Evolutionary conservation across 2,888 invertebrate species (phyloP), one percentile per base, ranked within the genome.

Genomic region (Ornithoptera priamus): DNA sequence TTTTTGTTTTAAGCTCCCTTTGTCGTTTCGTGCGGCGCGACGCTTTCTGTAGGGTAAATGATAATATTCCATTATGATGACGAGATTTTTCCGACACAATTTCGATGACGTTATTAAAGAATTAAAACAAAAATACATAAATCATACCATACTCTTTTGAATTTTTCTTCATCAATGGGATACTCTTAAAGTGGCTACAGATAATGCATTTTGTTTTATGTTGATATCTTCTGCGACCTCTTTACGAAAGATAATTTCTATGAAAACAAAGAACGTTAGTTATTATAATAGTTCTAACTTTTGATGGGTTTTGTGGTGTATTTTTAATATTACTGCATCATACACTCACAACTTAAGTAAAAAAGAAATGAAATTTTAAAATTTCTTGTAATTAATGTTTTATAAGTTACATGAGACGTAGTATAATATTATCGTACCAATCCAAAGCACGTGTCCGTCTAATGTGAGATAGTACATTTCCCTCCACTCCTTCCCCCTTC

Each of bases 1-100:
- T 81, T 85, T 88, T 89, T 87, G 86, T 88, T 90, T 87, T 85
- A 85, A 80, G 74, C 80, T 82, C 84, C 82, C 80, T 87, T 84
- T 84, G 83, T 81, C 75, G 77, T 76, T 78, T 74, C 59, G 68
- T 73, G 74, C 77, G 78, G 81, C 77, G 78, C 78, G 71, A 72
- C 78, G 80, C 74, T 68, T 73, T 74, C 77, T 75, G 79, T 78
- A 79, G 81, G 80, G 81, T 73, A 77, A 83, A 84, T 83, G 78
- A 79, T 77, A 77, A 85, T 84, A 84, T 83, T 80, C 78, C 74
- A 67, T 67, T 70, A 63, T 56, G 59, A 67, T 67, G 64, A 64
- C 71, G 61, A 24, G 61, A 67, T 68, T 62, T 70, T 50, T 60
- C 67, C 61, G 66, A 70, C 62, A 66, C 62, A 18, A 57, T 64